Conservation (phyloP, 2,113 vertebrate species). For the Cebidichthys violaceus region DNA sequence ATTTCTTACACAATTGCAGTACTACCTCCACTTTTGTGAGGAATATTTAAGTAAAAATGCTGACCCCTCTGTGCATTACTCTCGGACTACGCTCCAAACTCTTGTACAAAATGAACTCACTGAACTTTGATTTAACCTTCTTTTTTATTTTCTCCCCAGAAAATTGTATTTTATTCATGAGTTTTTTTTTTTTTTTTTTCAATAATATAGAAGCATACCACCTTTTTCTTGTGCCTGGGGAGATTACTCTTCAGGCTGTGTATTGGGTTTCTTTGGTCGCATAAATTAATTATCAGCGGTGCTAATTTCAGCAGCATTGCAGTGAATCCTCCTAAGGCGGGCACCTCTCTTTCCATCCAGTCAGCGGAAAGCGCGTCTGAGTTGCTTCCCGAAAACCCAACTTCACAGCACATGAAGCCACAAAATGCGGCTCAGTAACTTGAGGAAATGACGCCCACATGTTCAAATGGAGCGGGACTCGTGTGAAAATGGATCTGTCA, state of each 20-base stretch:
- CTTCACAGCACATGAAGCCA: conserved; percentile 40
- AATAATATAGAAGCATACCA: conserved; percentile 29
- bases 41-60: conserved; percentile 13
- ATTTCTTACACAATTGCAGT: conserved; percentile 19
- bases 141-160: conserved; percentile 16
- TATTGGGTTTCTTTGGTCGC: conserved; percentile 51
- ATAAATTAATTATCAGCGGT: conserved; percentile 72
- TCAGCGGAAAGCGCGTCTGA: conserved; percentile 73
- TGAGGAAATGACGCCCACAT: conserved; percentile 50
- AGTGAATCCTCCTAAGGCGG: conserved; percentile 63
- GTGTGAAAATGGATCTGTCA: conserved; percentile 44
- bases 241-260: conserved; percentile 46
- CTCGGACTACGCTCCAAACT: neutral
- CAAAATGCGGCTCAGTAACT: conserved; percentile 27
- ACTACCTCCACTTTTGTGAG: neutral
- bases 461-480: conserved; percentile 58
- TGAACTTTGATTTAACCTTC: conserved; percentile 31
- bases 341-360: conserved; percentile 67
- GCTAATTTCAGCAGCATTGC: conserved; percentile 74
- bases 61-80: neutral
- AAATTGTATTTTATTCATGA: conserved; percentile 42
- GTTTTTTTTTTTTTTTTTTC: conserved; percentile 35
- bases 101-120: conserved; percentile 17
- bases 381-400: conserved; percentile 41
- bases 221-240: conserved; percentile 16